phyloP scores from a whole-genome alignment of 2,888 invertebrate genomes.

The Amblyjoppa fuscipennis region DNA sequence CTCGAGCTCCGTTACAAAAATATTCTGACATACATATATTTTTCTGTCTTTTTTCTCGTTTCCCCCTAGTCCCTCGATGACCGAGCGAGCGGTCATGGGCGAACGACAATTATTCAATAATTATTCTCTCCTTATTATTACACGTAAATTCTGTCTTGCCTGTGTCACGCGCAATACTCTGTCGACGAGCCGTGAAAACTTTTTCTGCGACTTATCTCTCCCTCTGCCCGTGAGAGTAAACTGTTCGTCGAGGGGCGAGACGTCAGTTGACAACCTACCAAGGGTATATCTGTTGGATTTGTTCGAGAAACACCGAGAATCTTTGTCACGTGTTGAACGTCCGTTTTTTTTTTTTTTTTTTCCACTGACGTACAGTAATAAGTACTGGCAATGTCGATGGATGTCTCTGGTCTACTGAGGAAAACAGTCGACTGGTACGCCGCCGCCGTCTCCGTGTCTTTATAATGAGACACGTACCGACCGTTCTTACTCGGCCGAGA shows the following conservation, averaged over 20 bases:
- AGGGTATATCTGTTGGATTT: conserved; percentile 39
- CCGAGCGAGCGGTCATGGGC: not conserved
- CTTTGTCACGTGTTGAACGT: conserved; percentile 58
- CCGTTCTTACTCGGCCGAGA: not conserved
- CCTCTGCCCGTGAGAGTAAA: not conserved
- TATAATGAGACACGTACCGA: not conserved
- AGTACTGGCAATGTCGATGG: conserved; percentile 46
- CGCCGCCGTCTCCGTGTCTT: not conserved
- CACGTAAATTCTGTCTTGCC: conserved; percentile 11
- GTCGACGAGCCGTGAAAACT: conserved; percentile 16
- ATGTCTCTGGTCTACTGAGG: conserved; percentile 23
- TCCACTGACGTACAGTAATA: not conserved
- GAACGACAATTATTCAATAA: not conserved
- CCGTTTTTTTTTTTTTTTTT: conserved; percentile 4
- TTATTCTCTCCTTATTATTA: not conserved
- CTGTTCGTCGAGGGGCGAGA: not conserved
- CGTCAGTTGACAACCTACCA: not conserved
- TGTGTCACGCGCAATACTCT: not conserved
- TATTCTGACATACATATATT: conserved; percentile 13
- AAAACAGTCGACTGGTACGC: conserved; percentile 45
- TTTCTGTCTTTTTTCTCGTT: not conserved
- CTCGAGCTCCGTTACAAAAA: not conserved
- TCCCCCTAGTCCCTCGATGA: not conserved
- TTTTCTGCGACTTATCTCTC: not conserved
- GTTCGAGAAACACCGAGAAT: conserved; percentile 55